These are phyloP conservation scores for Melierax canorus DNA, from an alignment of 2,113 vertebrate genomes.

Conservation along the genomic window DNA sequence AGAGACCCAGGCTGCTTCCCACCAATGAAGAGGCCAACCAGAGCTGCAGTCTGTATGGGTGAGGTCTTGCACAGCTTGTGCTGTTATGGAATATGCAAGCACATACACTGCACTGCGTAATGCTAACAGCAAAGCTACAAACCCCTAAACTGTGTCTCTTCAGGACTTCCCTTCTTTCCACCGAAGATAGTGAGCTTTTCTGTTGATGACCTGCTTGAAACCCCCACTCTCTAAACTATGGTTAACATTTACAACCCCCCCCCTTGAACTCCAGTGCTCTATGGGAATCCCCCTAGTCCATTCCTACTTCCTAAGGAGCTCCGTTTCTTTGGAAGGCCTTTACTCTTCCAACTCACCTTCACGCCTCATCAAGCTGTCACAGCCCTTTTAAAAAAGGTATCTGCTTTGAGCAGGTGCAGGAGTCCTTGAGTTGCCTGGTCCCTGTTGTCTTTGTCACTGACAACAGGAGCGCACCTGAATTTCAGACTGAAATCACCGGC, in stretches of 20 bases:
- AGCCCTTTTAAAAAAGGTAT: background rate
- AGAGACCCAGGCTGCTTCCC: background rate
- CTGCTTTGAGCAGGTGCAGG: background rate
- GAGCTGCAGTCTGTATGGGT: background rate
- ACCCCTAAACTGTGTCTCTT: background rate
- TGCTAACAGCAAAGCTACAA: background rate
- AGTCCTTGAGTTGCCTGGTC: background rate
- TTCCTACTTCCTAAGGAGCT: background rate
- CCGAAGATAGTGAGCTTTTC: background rate
- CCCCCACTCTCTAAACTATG: background rate
- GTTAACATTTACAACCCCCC: background rate
- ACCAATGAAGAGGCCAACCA: background rate
- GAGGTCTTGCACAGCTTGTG: background rate
- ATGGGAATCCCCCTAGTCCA: background rate
- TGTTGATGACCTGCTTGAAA: background rate
- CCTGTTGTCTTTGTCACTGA: background rate
- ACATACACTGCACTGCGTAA: rapidly evolving
- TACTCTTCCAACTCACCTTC: background rate
- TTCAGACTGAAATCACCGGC: rapidly evolving
- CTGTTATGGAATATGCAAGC: background rate
- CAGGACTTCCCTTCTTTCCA: background rate
- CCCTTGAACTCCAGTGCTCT: background rate
- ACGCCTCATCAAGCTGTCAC: background rate
- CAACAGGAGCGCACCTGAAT: background rate
- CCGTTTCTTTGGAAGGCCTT: background rate